Base-by-base conservation (phyloP, 1,140 invertebrate genomes). In the Phymastichus coffea region DNA sequence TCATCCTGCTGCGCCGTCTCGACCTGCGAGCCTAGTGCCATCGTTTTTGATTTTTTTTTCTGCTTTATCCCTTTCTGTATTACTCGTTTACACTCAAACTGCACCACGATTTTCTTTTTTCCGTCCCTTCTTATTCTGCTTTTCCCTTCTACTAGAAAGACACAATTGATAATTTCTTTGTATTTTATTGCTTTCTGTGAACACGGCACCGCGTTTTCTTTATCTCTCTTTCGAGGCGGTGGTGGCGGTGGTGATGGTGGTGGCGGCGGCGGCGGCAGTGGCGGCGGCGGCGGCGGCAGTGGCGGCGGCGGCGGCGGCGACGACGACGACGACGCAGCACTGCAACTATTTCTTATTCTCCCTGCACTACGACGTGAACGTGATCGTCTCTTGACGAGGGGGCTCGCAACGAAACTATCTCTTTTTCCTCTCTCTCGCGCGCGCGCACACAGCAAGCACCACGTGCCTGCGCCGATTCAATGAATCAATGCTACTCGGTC, bases 1-100 rank as follows among this genome's bases (percentile, higher is more conserved):
- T 70, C 74, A 52, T 75, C 74, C 52, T 75, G 73, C 41, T 70
- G 67, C 44, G 67, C 70, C 19, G 69, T 66, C 57, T 78, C 77
- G 30, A 78, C 72, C 46, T 79, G 73, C 52, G 78, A 74, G 46
- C 71, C 78, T 63, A 80, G 69, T 71, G 76, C 76, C 78, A 80
- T 80, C 65, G 63, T 46, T 26, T 37, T 43, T 48, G 26, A 51
- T 61, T 54, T 17, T 51, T 22, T 33, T 49, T 35, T 10, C 19
- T 51, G 10, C 37, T 46, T 48, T 12, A 26, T 53, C 17, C 10
- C 20, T 26, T 33, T 9, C 25, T 19, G 17, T 17, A 49, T n/a
- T 9, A 26, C 37, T 4, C 37, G 51, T 20, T 22, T 37, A 22
- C 15, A 37, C 15, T 37, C 35, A 3, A 37, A n/a, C n/a, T n/a